Evolutionary conservation across 2,113 vertebrate species (phyloP).

Genomic region (Hypomesus transpacificus): DNA sequence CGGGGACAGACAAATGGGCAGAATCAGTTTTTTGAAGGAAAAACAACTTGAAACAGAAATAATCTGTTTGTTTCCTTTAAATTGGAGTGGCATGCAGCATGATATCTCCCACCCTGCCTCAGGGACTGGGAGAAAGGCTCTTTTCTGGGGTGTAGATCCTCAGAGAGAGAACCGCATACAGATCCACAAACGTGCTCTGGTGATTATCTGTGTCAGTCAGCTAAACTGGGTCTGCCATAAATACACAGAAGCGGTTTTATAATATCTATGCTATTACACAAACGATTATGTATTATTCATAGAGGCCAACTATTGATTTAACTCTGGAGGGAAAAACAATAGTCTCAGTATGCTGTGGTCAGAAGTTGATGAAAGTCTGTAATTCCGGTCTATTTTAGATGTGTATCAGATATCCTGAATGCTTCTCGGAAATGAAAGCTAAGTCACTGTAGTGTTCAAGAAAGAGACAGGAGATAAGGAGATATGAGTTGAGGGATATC

Average conservation of each 20-base stretch:
- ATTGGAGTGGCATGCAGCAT: too few relatives aligned
- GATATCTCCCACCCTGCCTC: too few relatives aligned
- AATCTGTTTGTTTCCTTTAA: too few relatives aligned
- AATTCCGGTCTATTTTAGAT: conserved; percentile 13
- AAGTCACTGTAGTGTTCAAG: conserved; percentile 19
- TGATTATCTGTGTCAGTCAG: too few relatives aligned
- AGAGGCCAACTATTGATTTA: background rate
- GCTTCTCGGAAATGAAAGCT: conserved; percentile 26
- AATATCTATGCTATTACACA: too few relatives aligned
- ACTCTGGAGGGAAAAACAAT: background rate
- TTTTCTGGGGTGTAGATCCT: too few relatives aligned
- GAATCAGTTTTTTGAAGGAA: too few relatives aligned
- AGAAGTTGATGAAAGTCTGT: background rate
- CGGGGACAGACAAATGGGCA: conserved; percentile 22
- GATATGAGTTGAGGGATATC: background rate
- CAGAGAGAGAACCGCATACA: background rate
- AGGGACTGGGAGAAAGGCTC: too few relatives aligned
- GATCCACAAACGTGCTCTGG: too few relatives aligned
- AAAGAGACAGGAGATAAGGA: background rate
- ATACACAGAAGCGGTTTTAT: too few relatives aligned
- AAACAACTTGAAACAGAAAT: too few relatives aligned
- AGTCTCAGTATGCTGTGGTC: background rate
- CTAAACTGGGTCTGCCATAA: too few relatives aligned
- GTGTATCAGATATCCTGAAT: conserved; percentile 20
- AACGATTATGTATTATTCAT: background rate